A percentile compares a stretch with the other conserved stretches of the same genome.
Evolutionary conservation across 1,140 invertebrate genomes (phyloP).

Genomic region (Magallana gigas): DNA sequence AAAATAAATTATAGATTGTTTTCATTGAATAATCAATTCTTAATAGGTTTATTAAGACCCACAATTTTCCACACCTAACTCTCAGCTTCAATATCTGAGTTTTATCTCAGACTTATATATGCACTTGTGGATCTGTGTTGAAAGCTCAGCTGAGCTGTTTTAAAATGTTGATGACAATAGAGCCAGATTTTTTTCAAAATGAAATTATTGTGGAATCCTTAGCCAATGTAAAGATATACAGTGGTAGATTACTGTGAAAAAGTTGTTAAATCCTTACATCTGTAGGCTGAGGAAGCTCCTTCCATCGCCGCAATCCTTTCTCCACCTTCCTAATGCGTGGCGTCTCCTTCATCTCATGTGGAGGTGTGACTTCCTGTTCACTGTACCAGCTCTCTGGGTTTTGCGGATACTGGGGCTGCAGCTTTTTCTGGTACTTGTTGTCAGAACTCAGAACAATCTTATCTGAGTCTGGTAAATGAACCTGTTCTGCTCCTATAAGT

Average conservation of each 20-base stretch:
- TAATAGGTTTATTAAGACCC: too few species aligned
- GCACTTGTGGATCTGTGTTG: too few species aligned
- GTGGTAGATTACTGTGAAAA: background rate
- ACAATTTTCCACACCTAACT: too few species aligned
- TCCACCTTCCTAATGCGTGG: conserved; percentile 55
- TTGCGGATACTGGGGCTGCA: conserved; percentile 68
- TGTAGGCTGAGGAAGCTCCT: conserved; percentile 57
- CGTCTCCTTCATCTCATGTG: conserved; percentile 44
- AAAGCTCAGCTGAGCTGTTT: too few species aligned
- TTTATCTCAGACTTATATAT: too few species aligned
- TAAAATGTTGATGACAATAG: too few species aligned
- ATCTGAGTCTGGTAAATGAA: conserved; percentile 63
- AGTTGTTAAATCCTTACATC: conserved; percentile 64
- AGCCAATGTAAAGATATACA: too few species aligned
- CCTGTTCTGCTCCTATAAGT: conserved; percentile 64
- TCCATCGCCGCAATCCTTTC: conserved; percentile 67
- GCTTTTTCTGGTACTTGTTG: conserved; percentile 73
- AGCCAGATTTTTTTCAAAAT: background rate
- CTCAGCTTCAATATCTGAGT: too few species aligned
- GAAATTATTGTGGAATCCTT: too few species aligned
- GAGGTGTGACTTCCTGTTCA: conserved; percentile 35
- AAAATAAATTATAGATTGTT: too few species aligned
- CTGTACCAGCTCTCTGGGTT: conserved; percentile 69
- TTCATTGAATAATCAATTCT: too few species aligned
- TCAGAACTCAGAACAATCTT: conserved; percentile 73